A percentile compares a stretch with the other conserved stretches of the same genome.
phyloP scores from a whole-genome alignment of 2,888 invertebrate species.

The Synanthedon vespiformis region DNA sequence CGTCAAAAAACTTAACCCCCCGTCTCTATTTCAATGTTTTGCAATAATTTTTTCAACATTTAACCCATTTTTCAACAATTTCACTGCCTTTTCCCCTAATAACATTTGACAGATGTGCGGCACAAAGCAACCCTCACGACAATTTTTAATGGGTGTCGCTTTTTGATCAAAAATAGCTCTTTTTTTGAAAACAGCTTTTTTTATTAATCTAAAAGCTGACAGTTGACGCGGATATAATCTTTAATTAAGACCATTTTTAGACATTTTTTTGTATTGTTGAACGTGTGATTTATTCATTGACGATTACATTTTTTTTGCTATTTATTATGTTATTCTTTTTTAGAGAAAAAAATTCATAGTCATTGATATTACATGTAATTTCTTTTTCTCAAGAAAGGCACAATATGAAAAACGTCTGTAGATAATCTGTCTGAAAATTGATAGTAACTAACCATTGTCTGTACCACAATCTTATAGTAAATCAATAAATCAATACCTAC shows the following conservation, averaged over 20 bases:
- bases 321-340: no score
- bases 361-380: no score
- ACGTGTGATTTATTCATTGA: slow-evolving; percentile 55
- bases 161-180: slow-evolving; percentile 39
- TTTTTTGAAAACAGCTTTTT: slow-evolving; percentile 35
- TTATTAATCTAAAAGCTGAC: slow-evolving; percentile 59
- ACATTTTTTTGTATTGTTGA: slow-evolving; percentile 31
- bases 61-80: slow-evolving; percentile 68
- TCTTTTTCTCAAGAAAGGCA: no score
- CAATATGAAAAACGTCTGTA: no score
- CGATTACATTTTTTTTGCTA: slow-evolving; percentile 20
- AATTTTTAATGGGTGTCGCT: slow-evolving; percentile 62
- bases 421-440: no score
- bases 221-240: slow-evolving; percentile 70
- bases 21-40: slow-evolving; percentile 36
- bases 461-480: no score
- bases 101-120: slow-evolving; percentile 55
- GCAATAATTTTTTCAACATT: slow-evolving; percentile 49
- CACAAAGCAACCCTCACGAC: slow-evolving; percentile 37
- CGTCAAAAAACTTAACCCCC: slow-evolving; percentile 29
- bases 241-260: slow-evolving; percentile 65
- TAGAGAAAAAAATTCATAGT: no score
- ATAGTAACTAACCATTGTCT: no score
- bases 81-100: slow-evolving; percentile 42
- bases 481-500: no score